phyloP scores from a whole-genome alignment of 2,113 vertebrate species.

The Dipodomys merriami region DNA sequence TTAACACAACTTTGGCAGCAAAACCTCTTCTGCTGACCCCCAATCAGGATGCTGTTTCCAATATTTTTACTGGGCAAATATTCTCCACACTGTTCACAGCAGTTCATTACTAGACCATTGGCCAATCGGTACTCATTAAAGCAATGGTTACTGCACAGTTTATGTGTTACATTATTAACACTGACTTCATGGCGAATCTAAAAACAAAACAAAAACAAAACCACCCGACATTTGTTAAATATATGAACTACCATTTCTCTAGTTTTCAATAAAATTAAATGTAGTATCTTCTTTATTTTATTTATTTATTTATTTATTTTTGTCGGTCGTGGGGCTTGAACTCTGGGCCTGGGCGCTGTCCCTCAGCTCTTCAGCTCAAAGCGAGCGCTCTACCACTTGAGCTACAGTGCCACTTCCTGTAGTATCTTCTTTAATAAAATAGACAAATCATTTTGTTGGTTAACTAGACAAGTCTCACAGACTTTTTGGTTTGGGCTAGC shows the following conservation, averaged over 20 bases:
- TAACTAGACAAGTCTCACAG: no score
- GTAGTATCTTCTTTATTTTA: no score
- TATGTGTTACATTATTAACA: conserved; percentile 98
- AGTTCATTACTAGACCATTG: conserved; percentile 98
- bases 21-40: conserved; percentile 96
- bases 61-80: conserved; percentile 94
- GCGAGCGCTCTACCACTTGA: no score
- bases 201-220: conserved; percentile 69
- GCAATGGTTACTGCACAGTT: conserved; percentile 97
- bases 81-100: conserved; percentile 98
- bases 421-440: no score
- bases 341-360: no score
- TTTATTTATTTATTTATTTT: no score
- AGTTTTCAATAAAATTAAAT: no score
- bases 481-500: no score
- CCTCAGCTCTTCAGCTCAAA: no score
- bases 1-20: conserved; percentile 96
- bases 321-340: no score
- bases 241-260: neutral
- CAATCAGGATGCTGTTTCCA: conserved; percentile 93
- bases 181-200: conserved; percentile 99
- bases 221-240: neutral
- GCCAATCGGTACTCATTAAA: conserved; percentile 98
- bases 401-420: no score
- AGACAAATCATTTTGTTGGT: no score